These are phyloP conservation scores for Brevipalpus yothersi DNA, from an alignment of 1,140 invertebrate genomes.

Conservation along the genomic window DNA sequence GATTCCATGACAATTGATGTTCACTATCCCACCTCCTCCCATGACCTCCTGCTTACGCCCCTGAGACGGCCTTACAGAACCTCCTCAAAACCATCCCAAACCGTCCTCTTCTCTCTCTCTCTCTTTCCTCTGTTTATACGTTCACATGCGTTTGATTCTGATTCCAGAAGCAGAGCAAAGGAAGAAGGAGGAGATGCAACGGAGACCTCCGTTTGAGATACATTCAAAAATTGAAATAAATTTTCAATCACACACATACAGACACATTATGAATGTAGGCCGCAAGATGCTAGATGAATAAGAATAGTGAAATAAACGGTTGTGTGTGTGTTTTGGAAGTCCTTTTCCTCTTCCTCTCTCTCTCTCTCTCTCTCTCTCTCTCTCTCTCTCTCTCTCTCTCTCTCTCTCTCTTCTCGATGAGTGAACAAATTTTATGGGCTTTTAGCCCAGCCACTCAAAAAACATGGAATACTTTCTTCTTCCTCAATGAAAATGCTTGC, in stretches of 20 bases:
- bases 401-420: background rate
- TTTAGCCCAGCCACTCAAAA: too few species aligned
- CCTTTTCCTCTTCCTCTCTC: background rate
- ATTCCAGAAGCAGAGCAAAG: background rate
- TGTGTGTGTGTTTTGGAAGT: conserved; percentile 4
- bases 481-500: too few species aligned
- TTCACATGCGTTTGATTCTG: too few species aligned
- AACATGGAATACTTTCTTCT: too few species aligned
- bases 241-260: conserved; percentile 9
- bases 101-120: background rate
- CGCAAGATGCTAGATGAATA: conserved; percentile 9
- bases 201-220: conserved; percentile 8
- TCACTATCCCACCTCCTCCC: background rate
- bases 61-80: background rate
- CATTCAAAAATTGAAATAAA: conserved; percentile 8
- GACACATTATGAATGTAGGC: conserved; percentile 9
- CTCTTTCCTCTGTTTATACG: background rate
- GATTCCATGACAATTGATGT: background rate
- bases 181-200: conserved; percentile 3
- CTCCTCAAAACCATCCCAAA: background rate
- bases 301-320: conserved; percentile 5
- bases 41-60: background rate
- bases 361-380: conserved; percentile 1
- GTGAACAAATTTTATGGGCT: too few species aligned
- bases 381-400: background rate